These are phyloP conservation scores for Motacilla tschutschensis DNA, from an alignment of 2,113 vertebrate species.

Conservation along the genomic window DNA sequence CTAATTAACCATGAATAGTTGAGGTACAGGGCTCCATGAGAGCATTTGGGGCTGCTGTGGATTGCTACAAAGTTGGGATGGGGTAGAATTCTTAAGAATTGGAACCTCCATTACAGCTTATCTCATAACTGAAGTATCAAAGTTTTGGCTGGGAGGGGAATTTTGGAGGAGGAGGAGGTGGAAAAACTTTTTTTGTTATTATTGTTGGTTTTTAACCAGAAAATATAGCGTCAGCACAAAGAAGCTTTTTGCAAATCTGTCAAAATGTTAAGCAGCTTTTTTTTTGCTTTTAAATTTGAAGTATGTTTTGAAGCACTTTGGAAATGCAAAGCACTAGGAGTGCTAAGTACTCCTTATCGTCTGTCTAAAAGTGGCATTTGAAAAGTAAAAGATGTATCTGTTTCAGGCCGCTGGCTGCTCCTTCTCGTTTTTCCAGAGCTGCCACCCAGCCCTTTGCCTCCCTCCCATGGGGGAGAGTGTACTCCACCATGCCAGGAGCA, in stretches of 20 bases:
- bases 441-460: slow-evolving; percentile 15
- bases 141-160: not conserved
- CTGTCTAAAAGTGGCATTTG: slow-evolving; percentile 37
- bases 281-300: slow-evolving; percentile 42
- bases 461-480: not conserved
- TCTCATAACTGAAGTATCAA: not conserved
- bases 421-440: not conserved
- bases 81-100: not conserved
- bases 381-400: slow-evolving; percentile 30
- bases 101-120: not conserved
- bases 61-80: not conserved
- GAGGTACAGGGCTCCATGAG: not conserved
- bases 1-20: not conserved
- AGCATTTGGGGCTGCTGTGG: not conserved
- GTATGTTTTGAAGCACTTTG: slow-evolving; percentile 60
- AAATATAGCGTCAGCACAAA: slow-evolving; percentile 44
- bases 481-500: not conserved
- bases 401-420: not conserved
- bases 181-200: not conserved
- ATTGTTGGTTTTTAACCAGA: slow-evolving; percentile 14
- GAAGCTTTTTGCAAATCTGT: slow-evolving; percentile 41
- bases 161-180: not conserved
- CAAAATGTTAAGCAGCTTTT: slow-evolving; percentile 41
- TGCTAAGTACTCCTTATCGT: slow-evolving; percentile 33
- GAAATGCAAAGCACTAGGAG: slow-evolving; percentile 50